These are phyloP conservation scores for Drosophila subobscura DNA, from an alignment of 1,140 invertebrate genomes.

Conservation along the genomic window DNA sequence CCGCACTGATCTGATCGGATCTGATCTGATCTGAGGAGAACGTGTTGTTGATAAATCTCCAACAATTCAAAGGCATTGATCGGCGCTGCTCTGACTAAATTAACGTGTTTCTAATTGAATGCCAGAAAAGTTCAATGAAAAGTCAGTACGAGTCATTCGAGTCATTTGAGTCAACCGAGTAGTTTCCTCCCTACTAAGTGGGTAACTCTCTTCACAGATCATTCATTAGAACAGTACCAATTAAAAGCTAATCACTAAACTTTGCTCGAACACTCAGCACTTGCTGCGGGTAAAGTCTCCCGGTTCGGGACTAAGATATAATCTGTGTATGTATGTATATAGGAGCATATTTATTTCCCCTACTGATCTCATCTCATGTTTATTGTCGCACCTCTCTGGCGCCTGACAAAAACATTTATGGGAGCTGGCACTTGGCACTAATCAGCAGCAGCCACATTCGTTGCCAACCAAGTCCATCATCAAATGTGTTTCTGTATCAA, in stretches of 20 bases:
- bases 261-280: not conserved
- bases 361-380: conserved; percentile 5
- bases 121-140: conserved; percentile 65
- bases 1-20: conserved; percentile 28
- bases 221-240: conserved; percentile 1
- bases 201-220: conserved; percentile 5
- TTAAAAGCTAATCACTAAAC: conserved; percentile 22
- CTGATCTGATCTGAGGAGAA: conserved; percentile 29
- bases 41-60: conserved; percentile 56
- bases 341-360: conserved; percentile 1
- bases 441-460: conserved; percentile 47
- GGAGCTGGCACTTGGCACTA: conserved; percentile 64
- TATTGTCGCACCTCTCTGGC: conserved; percentile 36
- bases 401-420: conserved; percentile 44
- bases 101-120: conserved; percentile 68
- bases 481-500: conserved; percentile 17
- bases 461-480: conserved; percentile 24
- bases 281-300: too few relatives aligned
- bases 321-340: too few relatives aligned
- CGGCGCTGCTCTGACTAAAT: conserved; percentile 35
- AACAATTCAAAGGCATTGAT: conserved; percentile 72
- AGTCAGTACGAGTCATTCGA: conserved; percentile 28
- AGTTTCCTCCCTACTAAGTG: conserved; percentile 14
- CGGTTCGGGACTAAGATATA: too few relatives aligned
- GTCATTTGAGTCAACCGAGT: not conserved